These are phyloP conservation scores for Burhinus oedicnemus DNA, from an alignment of 2,113 vertebrate genomes.

Conservation along the genomic window DNA sequence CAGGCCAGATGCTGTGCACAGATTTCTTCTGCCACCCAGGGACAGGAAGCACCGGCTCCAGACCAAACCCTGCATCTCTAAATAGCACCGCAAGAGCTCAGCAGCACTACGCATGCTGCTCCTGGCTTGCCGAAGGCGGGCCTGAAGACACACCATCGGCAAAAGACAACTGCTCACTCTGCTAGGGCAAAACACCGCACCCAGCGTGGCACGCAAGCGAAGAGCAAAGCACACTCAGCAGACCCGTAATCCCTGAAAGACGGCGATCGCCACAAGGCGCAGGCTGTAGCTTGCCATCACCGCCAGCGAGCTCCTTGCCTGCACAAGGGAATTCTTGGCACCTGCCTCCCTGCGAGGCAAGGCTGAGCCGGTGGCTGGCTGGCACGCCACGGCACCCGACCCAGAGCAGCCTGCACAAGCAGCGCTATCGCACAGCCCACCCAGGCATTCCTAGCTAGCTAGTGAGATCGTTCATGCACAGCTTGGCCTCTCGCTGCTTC, in stretches of 20 bases:
- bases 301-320: accelerated
- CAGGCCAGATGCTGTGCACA: neutral
- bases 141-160: neutral
- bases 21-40: slow-evolving; percentile 10
- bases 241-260: neutral
- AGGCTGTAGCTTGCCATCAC: neutral
- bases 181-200: neutral
- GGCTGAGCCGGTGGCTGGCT: neutral
- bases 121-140: neutral
- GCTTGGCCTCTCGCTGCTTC: neutral
- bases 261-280: accelerated
- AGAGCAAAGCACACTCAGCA: neutral
- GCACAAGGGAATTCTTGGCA: neutral
- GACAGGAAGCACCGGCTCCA: neutral
- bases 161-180: neutral
- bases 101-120: neutral
- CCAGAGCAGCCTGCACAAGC: neutral
- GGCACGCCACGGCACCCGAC: accelerated
- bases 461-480: neutral
- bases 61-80: neutral
- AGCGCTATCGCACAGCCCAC: accelerated
- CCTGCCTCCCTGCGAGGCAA: neutral
- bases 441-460: neutral
- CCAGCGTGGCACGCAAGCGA: neutral
- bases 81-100: neutral